Percentiles rank a stretch among this genome's conserved stretches.
These are phyloP conservation scores for Colletes collaris DNA, from an alignment of 2,888 invertebrate species.

Conservation along the genomic window DNA sequence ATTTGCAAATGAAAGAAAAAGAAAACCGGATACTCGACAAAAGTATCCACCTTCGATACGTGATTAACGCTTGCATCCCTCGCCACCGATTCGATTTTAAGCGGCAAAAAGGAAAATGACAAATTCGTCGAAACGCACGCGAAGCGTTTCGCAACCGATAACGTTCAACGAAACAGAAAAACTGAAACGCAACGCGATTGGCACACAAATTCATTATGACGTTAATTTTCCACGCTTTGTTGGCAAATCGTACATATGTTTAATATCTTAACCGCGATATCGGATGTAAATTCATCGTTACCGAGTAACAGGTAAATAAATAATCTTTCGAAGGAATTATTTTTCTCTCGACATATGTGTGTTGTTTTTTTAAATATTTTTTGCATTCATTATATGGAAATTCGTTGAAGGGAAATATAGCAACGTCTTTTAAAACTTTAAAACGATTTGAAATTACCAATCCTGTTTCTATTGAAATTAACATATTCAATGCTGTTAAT, in stretches of 20 bases:
- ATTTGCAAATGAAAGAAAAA: background rate
- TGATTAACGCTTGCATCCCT: background rate
- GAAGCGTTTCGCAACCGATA: background rate
- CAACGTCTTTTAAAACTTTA: too few relatives aligned
- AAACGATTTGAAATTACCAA: too few relatives aligned
- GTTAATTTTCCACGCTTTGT: too few relatives aligned
- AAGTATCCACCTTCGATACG: background rate
- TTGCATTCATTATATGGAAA: too few relatives aligned
- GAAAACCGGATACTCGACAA: background rate
- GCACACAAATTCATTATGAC: too few relatives aligned
- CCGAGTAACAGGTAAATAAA: background rate
- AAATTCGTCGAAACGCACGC: background rate
- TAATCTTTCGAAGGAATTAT: background rate
- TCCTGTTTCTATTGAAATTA: too few relatives aligned
- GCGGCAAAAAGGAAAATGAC: background rate
- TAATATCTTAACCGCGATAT: background rate
- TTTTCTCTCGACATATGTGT: background rate
- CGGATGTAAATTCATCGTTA: background rate
- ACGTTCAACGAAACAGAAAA: background rate
- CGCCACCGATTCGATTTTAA: background rate
- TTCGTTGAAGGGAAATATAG: too few relatives aligned
- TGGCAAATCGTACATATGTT: background rate
- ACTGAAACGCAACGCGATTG: too few relatives aligned
- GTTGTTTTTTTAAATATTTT: too few relatives aligned
- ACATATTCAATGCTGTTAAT: too few relatives aligned